Base-by-base conservation (phyloP, 2,113 vertebrate genomes). In the Poecile atricapillus region DNA sequence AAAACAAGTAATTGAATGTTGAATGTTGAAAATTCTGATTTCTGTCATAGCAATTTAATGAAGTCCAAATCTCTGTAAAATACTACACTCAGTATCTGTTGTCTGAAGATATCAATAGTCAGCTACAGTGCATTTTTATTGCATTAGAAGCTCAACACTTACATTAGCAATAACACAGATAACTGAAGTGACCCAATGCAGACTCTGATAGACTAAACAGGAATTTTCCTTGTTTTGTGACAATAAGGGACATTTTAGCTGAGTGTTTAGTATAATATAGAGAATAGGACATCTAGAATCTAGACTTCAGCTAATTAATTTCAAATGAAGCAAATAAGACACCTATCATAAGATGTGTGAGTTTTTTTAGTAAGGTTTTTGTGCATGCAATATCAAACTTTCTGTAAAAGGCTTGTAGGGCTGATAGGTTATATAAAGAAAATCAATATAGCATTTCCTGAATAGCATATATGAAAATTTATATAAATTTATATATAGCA, bases 1-100 rank as follows among this genome's bases (percentile, higher is more conserved):
- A 97, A 97, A 97, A 96, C 83, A 97, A 91, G 44, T 78, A 78
- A 91, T 44, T 94, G 82, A 95, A 96, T 92, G 93, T 44, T 94
- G 82, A 95, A 96, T 92, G 93, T 93, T 90, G 90, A 96, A 94
- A 97, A 94, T 94, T 93, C 58, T 55, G 43, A 47, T 84, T 93
- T 94, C 69, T 92, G 30, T 75, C 44, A 20, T 64, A n/a, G 21
- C 37, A 31, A 17, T 91, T 79, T 84, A 89, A 41, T 82, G 70
- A 82, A 39, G 52, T 73, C 44, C 47, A 56, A 53, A 67, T 86
- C 47, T 92, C 46, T 83, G 28, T 70, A 35, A 80, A 83, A 37
- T 80, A 31, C 37, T 65, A 39, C 80, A 58, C 24, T 76, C 50
- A 13, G 21, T 60, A 20, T 39, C 41, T 77, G 15, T 73, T 76